These are phyloP conservation scores for Nyctibius bracteatus DNA, from an alignment of 2,113 vertebrate genomes.

Conservation along the genomic window DNA sequence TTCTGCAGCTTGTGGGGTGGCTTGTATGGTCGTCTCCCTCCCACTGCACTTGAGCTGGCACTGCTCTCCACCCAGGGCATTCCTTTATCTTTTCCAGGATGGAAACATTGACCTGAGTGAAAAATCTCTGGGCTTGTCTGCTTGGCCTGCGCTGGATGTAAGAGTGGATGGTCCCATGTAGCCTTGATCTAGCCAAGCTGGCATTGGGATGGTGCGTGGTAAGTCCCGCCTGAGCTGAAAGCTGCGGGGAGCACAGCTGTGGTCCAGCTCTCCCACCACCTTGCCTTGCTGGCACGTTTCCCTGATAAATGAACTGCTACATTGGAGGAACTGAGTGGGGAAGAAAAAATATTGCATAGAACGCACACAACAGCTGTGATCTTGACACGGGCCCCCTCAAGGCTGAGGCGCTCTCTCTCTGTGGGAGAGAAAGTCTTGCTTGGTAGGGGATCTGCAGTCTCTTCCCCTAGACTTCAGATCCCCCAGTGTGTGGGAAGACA, in stretches of 20 bases:
- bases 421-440: background rate
- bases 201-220: background rate
- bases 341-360: background rate
- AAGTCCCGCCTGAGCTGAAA: fast-evolving
- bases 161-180: fast-evolving
- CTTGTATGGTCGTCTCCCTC: background rate
- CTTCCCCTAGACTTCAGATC: background rate
- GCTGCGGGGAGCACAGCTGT: background rate
- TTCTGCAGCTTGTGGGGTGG: background rate
- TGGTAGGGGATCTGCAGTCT: background rate
- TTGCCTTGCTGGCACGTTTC: background rate
- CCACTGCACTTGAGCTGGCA: background rate
- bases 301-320: background rate
- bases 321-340: background rate
- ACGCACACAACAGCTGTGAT: background rate
- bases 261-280: background rate
- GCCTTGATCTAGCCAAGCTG: fast-evolving
- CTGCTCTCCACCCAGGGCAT: background rate
- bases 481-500: background rate
- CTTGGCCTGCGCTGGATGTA: fast-evolving
- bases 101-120: background rate
- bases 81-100: background rate
- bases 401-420: background rate
- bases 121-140: background rate
- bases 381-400: background rate